Evolutionary conservation across 2,888 invertebrate species (phyloP).

Genomic region (Coronaproctus castanopsis): DNA sequence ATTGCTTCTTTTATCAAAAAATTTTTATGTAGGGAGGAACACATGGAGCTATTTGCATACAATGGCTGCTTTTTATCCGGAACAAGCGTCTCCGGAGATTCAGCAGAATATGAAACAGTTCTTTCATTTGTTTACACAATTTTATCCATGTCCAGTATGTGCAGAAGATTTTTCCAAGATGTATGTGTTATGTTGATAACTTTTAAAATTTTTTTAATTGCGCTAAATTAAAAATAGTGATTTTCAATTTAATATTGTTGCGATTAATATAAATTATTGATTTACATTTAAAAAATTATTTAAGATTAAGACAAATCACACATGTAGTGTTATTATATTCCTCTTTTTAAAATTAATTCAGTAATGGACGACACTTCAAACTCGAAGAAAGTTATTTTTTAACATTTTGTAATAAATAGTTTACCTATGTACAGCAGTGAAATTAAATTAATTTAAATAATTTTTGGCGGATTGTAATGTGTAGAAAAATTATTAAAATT

Average conservation of each 20-base stretch:
- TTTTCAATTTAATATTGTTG: neutral
- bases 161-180: conserved; percentile 69
- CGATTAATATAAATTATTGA: neutral
- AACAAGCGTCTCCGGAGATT: conserved; percentile 49
- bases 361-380: too few relatives aligned
- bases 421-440: too few relatives aligned
- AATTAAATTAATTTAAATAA: too few relatives aligned
- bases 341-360: too few relatives aligned
- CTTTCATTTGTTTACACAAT: conserved; percentile 59
- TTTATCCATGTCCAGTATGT: conserved; percentile 85
- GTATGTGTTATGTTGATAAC: conserved; percentile 33
- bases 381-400: too few relatives aligned
- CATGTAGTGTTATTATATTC: too few relatives aligned
- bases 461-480: too few relatives aligned
- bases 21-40: conserved; percentile 38
- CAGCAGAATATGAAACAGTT: conserved; percentile 59
- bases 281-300: too few relatives aligned
- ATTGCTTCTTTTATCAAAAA: too few relatives aligned
- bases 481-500: too few relatives aligned
- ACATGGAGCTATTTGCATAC: conserved; percentile 93
- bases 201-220: conserved; percentile 5
- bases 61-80: conserved; percentile 86
- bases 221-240: neutral
- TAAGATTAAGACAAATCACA: too few relatives aligned
- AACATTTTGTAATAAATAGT: too few relatives aligned